Conservation (phyloP, 2,113 vertebrate genomes). For the Neomonachus schauinslandi region DNA sequence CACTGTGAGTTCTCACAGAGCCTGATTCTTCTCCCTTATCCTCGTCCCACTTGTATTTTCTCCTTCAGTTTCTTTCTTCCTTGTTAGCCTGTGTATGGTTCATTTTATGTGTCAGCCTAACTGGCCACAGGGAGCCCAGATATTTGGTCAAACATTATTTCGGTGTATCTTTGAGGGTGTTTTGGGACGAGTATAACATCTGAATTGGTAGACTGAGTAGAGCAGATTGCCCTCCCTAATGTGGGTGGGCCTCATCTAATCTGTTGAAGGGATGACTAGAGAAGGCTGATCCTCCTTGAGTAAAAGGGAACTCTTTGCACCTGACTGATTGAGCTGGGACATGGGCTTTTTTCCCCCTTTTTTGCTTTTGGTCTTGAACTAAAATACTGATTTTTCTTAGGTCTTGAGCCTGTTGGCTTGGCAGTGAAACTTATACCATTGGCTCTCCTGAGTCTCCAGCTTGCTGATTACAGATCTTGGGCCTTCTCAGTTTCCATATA, state of each 20-base stretch:
- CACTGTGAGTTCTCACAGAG: background rate
- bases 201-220: background rate
- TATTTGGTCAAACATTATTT: background rate
- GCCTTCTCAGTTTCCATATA: background rate
- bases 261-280: background rate
- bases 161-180: background rate
- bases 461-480: background rate
- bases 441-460: background rate
- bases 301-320: background rate
- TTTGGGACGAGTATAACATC: background rate
- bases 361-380: background rate
- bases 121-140: background rate
- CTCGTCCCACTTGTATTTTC: background rate
- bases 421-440: background rate
- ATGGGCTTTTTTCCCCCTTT: background rate
- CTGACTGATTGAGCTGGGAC: background rate
- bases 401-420: background rate
- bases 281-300: background rate
- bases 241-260: background rate
- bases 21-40: background rate
- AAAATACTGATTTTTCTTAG: background rate
- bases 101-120: background rate
- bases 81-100: background rate
- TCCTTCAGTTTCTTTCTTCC: background rate
- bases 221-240: background rate